Evolutionary conservation across 2,888 invertebrate species (phyloP).

Genomic region (Cenopis cana): DNA sequence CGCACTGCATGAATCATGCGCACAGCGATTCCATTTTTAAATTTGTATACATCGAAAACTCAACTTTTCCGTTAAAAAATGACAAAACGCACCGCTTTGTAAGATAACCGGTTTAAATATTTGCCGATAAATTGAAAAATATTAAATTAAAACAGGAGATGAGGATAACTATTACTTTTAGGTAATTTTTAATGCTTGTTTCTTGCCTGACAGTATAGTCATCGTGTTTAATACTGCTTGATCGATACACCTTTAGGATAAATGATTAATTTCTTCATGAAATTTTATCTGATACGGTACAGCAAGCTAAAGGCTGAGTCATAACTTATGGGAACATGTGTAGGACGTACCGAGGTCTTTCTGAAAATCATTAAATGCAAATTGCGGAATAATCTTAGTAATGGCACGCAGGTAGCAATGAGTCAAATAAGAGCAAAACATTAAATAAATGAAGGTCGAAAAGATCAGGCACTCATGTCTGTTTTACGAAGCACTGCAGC

Average conservation of each 20-base stretch:
- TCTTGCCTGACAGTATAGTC: neutral
- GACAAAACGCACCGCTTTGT: neutral
- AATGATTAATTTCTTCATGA: too few species aligned
- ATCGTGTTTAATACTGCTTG: neutral
- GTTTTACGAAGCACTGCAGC: constrained; percentile 10
- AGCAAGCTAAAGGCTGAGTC: neutral
- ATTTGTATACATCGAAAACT: neutral
- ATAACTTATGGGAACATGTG: neutral
- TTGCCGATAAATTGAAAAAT: neutral
- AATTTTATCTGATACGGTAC: too few species aligned
- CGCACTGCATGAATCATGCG: constrained; percentile 66
- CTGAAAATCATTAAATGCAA: neutral
- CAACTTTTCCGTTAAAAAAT: neutral
- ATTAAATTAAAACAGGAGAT: neutral
- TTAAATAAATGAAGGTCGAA: constrained; percentile 8
- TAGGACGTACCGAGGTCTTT: neutral
- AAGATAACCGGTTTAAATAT: neutral
- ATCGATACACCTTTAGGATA: neutral
- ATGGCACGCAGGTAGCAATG: neutral
- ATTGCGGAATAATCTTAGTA: neutral
- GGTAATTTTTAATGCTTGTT: neutral
- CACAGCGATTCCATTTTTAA: neutral
- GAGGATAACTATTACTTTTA: neutral
- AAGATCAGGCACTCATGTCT: neutral
- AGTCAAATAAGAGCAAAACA: constrained; percentile 4